A percentile compares a stretch with the other conserved stretches of the same genome.
Conservation (phyloP, 2,797 vertebrate genomes). For the Bradypodion ventrale region DNA sequence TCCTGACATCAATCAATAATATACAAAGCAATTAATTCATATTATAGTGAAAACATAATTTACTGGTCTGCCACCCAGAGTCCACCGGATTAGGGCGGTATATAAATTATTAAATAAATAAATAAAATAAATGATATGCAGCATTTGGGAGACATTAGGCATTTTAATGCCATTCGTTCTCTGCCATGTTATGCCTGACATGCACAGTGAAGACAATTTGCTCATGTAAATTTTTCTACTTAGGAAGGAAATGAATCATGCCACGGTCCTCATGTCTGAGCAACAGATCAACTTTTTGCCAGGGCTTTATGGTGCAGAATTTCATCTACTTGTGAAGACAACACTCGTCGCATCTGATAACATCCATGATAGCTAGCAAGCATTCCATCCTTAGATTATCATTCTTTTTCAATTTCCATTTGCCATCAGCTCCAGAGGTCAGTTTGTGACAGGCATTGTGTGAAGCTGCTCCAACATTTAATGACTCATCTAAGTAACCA, state of each 20-base stretch:
- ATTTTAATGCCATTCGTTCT: background rate
- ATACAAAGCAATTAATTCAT: too few relatives aligned
- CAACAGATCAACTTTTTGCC: background rate
- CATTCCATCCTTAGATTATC: background rate
- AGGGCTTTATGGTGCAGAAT: background rate
- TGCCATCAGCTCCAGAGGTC: background rate
- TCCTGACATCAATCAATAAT: too few relatives aligned
- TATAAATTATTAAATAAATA: too few relatives aligned
- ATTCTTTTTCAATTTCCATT: background rate
- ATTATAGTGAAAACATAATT: too few relatives aligned
- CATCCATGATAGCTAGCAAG: background rate
- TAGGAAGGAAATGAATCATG: background rate
- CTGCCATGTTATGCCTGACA: background rate
- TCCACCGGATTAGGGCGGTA: too few relatives aligned
- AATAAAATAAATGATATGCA: too few relatives aligned
- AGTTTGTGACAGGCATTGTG: background rate
- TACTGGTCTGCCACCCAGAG: too few relatives aligned
- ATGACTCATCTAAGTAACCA: background rate
- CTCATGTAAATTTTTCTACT: background rate
- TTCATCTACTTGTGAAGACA: background rate
- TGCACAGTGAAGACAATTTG: background rate
- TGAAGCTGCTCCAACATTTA: background rate
- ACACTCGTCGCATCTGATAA: background rate
- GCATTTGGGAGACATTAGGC: background rate
- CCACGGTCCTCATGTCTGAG: background rate